Evolutionary conservation across 2,888 invertebrate genomes (phyloP), one percentile per base, ranked within the genome.

Genomic region (Desoria tigrina): DNA sequence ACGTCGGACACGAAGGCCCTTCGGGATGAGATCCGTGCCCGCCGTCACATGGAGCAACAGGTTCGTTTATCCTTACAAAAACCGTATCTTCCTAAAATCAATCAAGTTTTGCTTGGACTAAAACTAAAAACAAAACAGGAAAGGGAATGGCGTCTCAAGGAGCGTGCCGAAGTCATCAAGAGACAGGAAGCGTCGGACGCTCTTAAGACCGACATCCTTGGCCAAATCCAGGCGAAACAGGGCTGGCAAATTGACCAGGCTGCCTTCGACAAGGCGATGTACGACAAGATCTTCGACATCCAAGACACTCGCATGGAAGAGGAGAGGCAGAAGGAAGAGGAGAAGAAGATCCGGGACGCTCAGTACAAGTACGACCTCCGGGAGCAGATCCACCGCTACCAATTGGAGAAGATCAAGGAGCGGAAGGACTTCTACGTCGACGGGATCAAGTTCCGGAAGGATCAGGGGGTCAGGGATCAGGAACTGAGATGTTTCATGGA

Each of bases 61-160:
- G n/a, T n/a, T n/a, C n/a, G n/a, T n/a, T n/a, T n/a, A n/a, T n/a
- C n/a, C n/a, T n/a, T n/a, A n/a, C n/a, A n/a, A n/a, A n/a, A n/a
- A n/a, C n/a, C n/a, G 11, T 16, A 39, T 39, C 42, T 14, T 39
- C 42, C n/a, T n/a, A n/a, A n/a, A n/a, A n/a, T n/a, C n/a, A n/a
- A n/a, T n/a, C n/a, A n/a, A n/a, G n/a, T n/a, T n/a, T n/a, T n/a
- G n/a, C n/a, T n/a, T n/a, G 60, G n/a, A n/a, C n/a, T n/a, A n/a
- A n/a, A n/a, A n/a, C n/a, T n/a, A n/a, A 27, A 66, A 54, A 63
- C n/a, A n/a, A n/a, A n/a, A n/a, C n/a, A 69, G 27, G 75, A 75
- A 49, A 55, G 75, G 51, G 75, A 75, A 59, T 75, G 75, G 75
- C 53, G 75, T 49, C 69, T 70, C n/a, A 57, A 61, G 24, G 75